phyloP scores from a whole-genome alignment of 1,140 invertebrate genomes.

The Polypedilum pembai region DNA sequence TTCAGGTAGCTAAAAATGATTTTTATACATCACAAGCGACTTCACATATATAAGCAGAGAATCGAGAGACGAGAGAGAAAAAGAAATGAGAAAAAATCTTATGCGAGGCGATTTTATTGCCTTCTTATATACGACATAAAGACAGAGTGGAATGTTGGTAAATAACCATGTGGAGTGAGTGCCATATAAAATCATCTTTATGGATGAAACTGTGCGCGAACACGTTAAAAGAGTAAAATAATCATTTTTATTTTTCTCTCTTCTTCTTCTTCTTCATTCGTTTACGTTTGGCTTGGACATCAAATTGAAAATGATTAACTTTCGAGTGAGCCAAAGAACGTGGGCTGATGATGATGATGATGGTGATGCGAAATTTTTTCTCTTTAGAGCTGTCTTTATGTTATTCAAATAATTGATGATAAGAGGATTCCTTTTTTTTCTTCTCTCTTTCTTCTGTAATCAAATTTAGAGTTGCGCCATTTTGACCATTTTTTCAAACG shows the following conservation, averaged over 20 bases:
- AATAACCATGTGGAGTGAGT: constrained; percentile 15
- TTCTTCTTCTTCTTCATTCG: background rate
- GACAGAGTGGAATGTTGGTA: constrained; percentile 24
- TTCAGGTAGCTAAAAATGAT: constrained; percentile 24
- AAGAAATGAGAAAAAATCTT: background rate
- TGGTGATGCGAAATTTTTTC: background rate
- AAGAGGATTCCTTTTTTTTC: too few relatives aligned
- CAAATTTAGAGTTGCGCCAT: too few relatives aligned
- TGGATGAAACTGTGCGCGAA: constrained; percentile 16
- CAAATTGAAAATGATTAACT: too few relatives aligned
- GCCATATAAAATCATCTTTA: background rate
- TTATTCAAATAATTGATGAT: too few relatives aligned
- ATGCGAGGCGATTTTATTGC: constrained; percentile 11
- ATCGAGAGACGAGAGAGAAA: background rate
- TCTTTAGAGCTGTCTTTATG: too few relatives aligned
- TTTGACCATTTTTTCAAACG: too few relatives aligned
- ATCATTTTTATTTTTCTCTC: background rate
- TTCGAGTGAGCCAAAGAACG: background rate
- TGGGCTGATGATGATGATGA: constrained; percentile 9
- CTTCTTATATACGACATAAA: constrained; percentile 17
- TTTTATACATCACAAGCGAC: constrained; percentile 21
- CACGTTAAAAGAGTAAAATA: constrained; percentile 18
- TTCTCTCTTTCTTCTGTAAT: too few relatives aligned
- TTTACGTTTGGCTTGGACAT: too few relatives aligned
- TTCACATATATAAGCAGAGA: background rate